A percentile compares a stretch with the other conserved stretches of the same genome.
Evolutionary conservation across 2,888 invertebrate species (phyloP).

Genomic region (Phengaris alcon): DNA sequence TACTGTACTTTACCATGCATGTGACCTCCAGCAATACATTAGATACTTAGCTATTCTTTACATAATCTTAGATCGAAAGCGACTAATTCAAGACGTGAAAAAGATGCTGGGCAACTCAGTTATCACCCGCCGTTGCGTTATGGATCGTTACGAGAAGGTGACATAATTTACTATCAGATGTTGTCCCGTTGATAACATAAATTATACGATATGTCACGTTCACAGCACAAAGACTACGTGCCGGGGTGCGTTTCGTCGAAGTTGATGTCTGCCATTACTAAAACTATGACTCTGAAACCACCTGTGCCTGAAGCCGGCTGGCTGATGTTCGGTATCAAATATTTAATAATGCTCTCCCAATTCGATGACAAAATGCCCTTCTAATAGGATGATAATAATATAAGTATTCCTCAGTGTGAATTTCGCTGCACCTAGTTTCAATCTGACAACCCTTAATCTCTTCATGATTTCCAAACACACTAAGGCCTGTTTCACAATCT

Average conservation of each 20-base stretch:
- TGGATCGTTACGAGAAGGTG: slow-evolving; percentile 69
- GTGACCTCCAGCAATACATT: no score
- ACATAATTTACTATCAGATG: slow-evolving; percentile 8
- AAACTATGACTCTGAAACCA: slow-evolving; percentile 52
- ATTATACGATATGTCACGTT: not conserved
- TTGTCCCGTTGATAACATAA: slow-evolving; percentile 15
- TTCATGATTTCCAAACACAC: no score
- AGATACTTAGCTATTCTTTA: not conserved
- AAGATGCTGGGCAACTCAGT: slow-evolving; percentile 64
- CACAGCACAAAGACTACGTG: slow-evolving; percentile 61
- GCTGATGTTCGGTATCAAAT: slow-evolving; percentile 65
- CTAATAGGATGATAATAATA: no score
- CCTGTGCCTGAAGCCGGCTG: slow-evolving; percentile 63
- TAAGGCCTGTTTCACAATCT: no score
- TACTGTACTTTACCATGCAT: no score
- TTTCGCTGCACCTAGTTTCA: no score
- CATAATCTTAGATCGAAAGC: slow-evolving; percentile 50
- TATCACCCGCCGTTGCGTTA: slow-evolving; percentile 63
- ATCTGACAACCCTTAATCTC: no score
- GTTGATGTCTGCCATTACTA: slow-evolving; percentile 63
- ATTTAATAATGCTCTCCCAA: not conserved
- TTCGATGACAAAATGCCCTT: no score
- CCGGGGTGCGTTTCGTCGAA: slow-evolving; percentile 57
- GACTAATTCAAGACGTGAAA: slow-evolving; percentile 56
- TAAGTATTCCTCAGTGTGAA: no score